Base-by-base conservation (phyloP, 2,888 invertebrate genomes). In the Tipula helvola region DNA sequence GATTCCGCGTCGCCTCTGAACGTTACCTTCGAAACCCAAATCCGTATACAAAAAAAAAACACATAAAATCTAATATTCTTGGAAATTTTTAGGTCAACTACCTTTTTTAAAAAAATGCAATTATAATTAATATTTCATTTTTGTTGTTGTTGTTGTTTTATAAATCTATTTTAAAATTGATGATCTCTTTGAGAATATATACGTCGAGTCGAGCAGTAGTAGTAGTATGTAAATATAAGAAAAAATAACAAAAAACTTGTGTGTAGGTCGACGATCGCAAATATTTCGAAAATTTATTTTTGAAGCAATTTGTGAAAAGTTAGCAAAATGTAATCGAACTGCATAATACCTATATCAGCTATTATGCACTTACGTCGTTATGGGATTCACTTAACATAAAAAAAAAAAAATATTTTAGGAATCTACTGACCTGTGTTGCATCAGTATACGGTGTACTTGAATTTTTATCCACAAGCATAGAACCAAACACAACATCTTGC, bases 401-500 rank as follows among this genome's bases (percentile, higher is more conserved):
- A 71, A 28, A 71, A 10, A 28, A 28, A 71, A 28, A 1, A 28
- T 28, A 71, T 28, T n/a, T n/a, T 12, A 10, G 44, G 10, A 12
- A 57, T 57, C 16, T 8, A 93, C 94, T 95, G 93, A 97, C 97
- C 96, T 97, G 96, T 89, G 99, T 99, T 88, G 99, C 99, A 94
- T 99, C 99, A 90, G 98, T 97, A 93, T 99, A 99, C 87, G 99
- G 99, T 87, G 98, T 99, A 87, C 95, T 93, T 44, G 98, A 98
- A 91, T 96, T 96, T 92, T 96, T 95, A 93, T 96, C 96, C 92
- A 98, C 96, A 90, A 96, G 94, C 91, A 97, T 96, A 87, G 98
- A 98, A 89, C 98, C 98, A 92, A 98, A 98, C 89, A 86, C 88
- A 16, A 36, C 52, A 86, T 52, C 86, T 52, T 86, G 86, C 18